Evolutionary conservation across 30 jellyfish, hydroid and myxozoan species (phyloP), one percentile per base, ranked within the genome.

Genomic region (Pseudorhiza aurosa): DNA sequence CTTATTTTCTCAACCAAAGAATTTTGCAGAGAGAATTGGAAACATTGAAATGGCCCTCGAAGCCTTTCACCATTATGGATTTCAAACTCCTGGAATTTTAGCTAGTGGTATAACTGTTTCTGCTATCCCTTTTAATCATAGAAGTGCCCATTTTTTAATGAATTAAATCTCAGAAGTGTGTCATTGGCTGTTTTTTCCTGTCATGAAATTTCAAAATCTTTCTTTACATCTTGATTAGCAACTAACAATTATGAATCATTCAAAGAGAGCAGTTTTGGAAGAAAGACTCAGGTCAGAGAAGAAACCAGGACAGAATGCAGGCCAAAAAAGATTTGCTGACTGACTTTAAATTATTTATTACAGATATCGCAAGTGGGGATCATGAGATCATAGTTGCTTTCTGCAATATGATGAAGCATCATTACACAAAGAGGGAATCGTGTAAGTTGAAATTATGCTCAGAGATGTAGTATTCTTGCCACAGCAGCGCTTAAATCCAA

Each of bases 301-400:
- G n/a, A n/a, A 42, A 42, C 55, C 55, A 42, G 55, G 10, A 42
- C 55, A 42, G 15, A 8, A 42, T 8, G 55, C 9, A 15, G 15
- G 15, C 15, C 55, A 42, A 9, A 8, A 8, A 9, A 42, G 15
- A 42, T 42, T 42, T 8, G 9, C 15, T 8, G 11, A 8, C 29
- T 53, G 29, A 7, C 46, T 22, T 22, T 29, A 4, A 21, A 4
- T n/a, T n/a, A n/a, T 47, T 76, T 42, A 17, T 2, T 58, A 21
- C 29, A 78, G 90, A 78, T 78, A 47, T 78, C 47, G 90, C 90
- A 31, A 44, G 47, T 31, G 83, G 90, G 1, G 90, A 78, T 27
- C 57, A 0, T 6, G 90, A 62, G 8, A 58, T 78, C 28, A 78
- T 62, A 26, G 25, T 78, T 40, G 40, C 81, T n/a, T 26, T 78